phyloP scores from a whole-genome alignment of 2,888 invertebrate species.

The Agriopis leucophaearia region DNA sequence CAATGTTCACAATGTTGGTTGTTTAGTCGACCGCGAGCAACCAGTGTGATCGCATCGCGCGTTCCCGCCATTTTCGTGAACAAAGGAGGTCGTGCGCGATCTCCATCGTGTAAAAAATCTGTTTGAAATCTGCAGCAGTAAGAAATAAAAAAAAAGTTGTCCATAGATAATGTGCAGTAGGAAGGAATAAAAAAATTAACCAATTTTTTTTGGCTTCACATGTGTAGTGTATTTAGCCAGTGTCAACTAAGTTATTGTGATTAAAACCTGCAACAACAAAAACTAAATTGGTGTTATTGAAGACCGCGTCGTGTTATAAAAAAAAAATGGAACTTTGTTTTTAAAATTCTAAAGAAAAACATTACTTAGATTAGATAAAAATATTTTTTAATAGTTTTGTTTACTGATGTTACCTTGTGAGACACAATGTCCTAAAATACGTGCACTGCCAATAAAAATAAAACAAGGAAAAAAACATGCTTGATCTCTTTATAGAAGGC shows the following conservation, averaged over 20 bases:
- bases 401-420: not conserved
- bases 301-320: not conserved
- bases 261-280: constrained; percentile 11
- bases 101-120: not conserved
- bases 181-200: no score
- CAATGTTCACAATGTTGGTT: not conserved
- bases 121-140: constrained; percentile 16
- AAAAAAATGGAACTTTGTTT: not conserved
- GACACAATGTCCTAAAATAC: not conserved
- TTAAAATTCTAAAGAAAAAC: not conserved
- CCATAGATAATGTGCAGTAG: not conserved
- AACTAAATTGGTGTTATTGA: not conserved
- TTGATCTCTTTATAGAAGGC: not conserved
- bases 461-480: not conserved
- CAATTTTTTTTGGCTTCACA: not conserved
- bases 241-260: not conserved
- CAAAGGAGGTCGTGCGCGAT: constrained; percentile 54
- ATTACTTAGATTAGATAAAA: not conserved
- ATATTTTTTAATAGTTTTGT: not conserved
- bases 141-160: constrained; percentile 4
- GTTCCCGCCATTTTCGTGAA: constrained; percentile 48
- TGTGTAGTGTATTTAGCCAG: not conserved
- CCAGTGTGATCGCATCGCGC: constrained; percentile 47
- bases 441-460: no score
- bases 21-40: constrained; percentile 37